Base-by-base conservation (phyloP, 2,888 invertebrate genomes). In the Drosophila atripex region DNA sequence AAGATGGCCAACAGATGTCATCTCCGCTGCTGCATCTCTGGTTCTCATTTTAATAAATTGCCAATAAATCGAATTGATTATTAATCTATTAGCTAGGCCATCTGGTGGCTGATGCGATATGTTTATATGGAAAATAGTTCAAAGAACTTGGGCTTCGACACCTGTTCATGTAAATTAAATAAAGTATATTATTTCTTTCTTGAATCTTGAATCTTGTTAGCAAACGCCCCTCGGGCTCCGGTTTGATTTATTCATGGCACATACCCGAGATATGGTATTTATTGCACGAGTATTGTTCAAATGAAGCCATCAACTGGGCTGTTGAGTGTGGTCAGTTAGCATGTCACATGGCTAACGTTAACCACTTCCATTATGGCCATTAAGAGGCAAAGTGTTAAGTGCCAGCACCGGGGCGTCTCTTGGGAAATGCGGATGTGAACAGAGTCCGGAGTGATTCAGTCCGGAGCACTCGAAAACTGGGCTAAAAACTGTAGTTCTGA, bases 261-360 rank as follows among this genome's bases (percentile, higher is more conserved):
- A n/a, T 41, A 51, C 18, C 23, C 30, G 39, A 32, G 28, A 28
- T 9, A 28, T 9, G 7, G 8, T 8, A 28, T 8, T 8, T 9
- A 28, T 28, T 28, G 7, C 35, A 14, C 49, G n/a, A 39, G 28
- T 23, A 3, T n/a, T 21, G 14, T 43, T 16, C n/a, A 32, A 51
- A 64, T 65, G 28, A 46, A 64, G 64, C 21, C 53, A 54, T 65
- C 49, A 52, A 9, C 39, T 18, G 21, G 14, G 45, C 18, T 14
- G 23, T 63, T 63, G 61, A 63, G 61, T 43, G 49, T 63, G 61
- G 61, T 63, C 61, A 63, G 61, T 63, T 61, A 61, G 61, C 61
- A 60, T 23, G 18, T 65, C 64, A 65, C 66, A 65, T 65, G 64
- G 35, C 9, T 46, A 18, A n/a, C 18, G n/a, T n/a, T 8, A 2